Conservation (phyloP, 2,888 invertebrate genomes). For the Urechis unicinctus region DNA sequence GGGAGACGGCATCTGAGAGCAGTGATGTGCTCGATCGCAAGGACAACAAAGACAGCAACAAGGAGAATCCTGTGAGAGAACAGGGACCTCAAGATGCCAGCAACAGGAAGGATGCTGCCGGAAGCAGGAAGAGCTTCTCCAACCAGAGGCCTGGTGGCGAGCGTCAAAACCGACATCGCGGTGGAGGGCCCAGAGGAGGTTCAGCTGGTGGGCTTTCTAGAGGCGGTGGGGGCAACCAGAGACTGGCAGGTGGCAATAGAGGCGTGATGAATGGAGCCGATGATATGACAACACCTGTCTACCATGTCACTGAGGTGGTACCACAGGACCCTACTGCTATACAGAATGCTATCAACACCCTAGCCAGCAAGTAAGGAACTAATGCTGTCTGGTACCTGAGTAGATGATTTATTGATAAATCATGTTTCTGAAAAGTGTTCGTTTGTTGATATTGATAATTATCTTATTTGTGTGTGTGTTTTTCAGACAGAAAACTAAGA, state of each 20-base stretch:
- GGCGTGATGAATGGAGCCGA: background rate
- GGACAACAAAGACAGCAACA: constrained; percentile 15
- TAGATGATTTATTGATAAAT: too few relatives aligned
- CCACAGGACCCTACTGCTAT: constrained; percentile 55
- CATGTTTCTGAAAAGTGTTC: too few relatives aligned
- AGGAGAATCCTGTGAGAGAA: constrained; percentile 28
- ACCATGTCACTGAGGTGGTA: constrained; percentile 57
- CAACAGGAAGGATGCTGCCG: constrained; percentile 24
- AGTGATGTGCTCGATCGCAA: constrained; percentile 55
- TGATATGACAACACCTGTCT: constrained; percentile 39
- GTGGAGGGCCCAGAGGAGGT: background rate
- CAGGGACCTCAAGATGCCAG: constrained; percentile 16
- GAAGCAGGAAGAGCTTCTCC: constrained; percentile 42
- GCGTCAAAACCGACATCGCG: constrained; percentile 35
- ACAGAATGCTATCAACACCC: constrained; percentile 52
- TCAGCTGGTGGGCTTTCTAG: constrained; percentile 24
- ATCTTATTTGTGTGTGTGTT: background rate
- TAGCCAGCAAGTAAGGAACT: background rate
- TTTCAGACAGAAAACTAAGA: constrained; percentile 11
- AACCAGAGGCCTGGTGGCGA: constrained; percentile 48
- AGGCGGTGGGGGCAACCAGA: constrained; percentile 27
- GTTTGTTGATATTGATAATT: too few relatives aligned
- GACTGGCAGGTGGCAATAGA: background rate
- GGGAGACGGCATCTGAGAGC: constrained; percentile 76
- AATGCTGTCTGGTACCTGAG: too few relatives aligned